A percentile compares a stretch with the other conserved stretches of the same genome.
phyloP scores from a whole-genome alignment of 2,113 vertebrate genomes.

The Neotoma lepida region DNA sequence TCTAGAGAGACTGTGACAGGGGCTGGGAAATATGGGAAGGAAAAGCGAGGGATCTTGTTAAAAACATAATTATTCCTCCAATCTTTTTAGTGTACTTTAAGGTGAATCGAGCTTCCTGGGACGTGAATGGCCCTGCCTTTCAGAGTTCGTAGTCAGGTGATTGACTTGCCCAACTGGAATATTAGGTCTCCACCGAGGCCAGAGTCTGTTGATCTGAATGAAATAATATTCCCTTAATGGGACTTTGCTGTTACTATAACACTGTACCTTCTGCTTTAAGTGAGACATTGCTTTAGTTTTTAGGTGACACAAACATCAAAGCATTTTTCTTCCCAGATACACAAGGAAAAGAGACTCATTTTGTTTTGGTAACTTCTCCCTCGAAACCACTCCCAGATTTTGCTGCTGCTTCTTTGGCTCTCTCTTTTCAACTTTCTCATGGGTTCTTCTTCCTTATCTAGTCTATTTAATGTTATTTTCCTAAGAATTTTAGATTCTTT shows the following conservation, averaged over 20 bases:
- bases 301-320: not conserved
- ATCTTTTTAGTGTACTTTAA: not conserved
- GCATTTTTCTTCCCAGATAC: not conserved
- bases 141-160: not conserved
- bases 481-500: not conserved
- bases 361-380: not conserved
- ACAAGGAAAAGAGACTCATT: not conserved
- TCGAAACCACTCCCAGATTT: not conserved
- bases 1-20: not conserved
- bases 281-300: not conserved
- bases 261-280: not conserved
- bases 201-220: not conserved
- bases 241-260: too few species aligned
- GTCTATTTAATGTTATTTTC: not conserved
- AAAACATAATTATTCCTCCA: not conserved
- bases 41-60: not conserved
- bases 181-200: not conserved
- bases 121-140: not conserved
- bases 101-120: not conserved
- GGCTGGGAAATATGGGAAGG: too few species aligned
- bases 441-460: not conserved
- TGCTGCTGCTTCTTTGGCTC: not conserved
- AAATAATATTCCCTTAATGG: not conserved
- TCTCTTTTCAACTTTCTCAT: not conserved
- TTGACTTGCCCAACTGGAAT: not conserved